Evolutionary conservation across 2,888 invertebrate genomes (phyloP).

Genomic region (Tipula lateralis): DNA sequence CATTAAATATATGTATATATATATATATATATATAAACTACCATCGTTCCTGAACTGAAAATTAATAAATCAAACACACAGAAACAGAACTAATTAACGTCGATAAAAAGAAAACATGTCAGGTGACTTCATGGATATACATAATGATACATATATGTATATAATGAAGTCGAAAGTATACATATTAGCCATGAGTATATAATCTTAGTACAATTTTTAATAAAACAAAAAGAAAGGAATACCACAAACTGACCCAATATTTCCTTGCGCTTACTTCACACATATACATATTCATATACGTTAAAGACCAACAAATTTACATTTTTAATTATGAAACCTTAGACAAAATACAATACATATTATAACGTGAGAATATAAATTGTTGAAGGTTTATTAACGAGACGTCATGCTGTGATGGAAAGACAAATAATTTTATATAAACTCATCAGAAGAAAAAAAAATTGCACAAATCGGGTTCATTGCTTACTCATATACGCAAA

Average conservation of each 20-base stretch:
- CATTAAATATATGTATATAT: neutral
- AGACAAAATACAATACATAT: neutral
- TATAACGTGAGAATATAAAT: neutral
- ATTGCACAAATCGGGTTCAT: neutral
- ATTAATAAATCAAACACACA: neutral
- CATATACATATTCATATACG: neutral
- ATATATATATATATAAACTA: neutral
- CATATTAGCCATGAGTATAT: neutral
- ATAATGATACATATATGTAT: neutral
- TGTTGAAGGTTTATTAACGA: neutral
- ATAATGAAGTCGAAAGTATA: neutral
- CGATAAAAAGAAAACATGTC: neutral
- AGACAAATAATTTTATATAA: neutral
- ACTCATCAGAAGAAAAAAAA: neutral
- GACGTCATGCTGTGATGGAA: neutral
- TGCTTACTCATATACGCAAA: neutral
- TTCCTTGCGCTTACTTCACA: neutral
- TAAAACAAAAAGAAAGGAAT: neutral
- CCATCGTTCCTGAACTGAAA: neutral
- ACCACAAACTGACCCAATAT: slow-evolving; percentile 12
- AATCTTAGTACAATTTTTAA: neutral
- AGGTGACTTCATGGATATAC: neutral
- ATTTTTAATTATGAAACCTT: neutral
- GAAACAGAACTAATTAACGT: neutral
- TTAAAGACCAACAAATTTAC: neutral